Percentiles rank a stretch among this genome's conserved stretches.
These are phyloP conservation scores for Calameuta pallipes DNA, from an alignment of 2,888 invertebrate genomes.

Conservation along the genomic window DNA sequence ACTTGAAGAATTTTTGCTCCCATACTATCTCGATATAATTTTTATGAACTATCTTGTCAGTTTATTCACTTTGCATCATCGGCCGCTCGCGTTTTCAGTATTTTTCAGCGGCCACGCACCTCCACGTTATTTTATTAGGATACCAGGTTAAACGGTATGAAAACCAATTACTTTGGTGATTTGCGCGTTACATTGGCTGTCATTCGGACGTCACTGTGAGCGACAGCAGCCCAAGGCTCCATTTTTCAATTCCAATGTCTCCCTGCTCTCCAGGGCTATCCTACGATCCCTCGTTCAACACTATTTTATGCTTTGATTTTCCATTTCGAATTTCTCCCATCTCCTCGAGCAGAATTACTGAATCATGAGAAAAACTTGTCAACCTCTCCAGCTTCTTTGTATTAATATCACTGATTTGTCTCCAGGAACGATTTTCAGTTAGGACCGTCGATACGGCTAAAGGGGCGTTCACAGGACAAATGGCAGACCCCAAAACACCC, in stretches of 20 bases:
- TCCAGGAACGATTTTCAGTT: conserved; percentile 35
- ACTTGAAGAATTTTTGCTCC: not conserved
- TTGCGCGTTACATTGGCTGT: conserved; percentile 62
- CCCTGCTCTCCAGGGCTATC: conserved; percentile 24
- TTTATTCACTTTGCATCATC: not conserved
- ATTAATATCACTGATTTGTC: conserved; percentile 61
- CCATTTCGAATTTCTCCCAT: not conserved
- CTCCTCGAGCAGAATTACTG: not conserved
- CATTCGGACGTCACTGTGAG: conserved; percentile 59
- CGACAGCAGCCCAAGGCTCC: conserved; percentile 59
- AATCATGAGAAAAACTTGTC: not conserved
- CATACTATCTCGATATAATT: not conserved
- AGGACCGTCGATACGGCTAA: conserved; percentile 13
- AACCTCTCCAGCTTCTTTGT: not conserved
- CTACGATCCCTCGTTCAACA: not conserved
- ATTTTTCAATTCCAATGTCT: conserved; percentile 62
- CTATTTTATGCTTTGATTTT: not conserved
- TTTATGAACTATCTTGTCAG: not conserved
- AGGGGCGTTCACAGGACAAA: conserved; percentile 34
- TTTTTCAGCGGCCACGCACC: not conserved
- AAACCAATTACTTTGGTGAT: conserved; percentile 52
- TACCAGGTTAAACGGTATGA: conserved; percentile 44
- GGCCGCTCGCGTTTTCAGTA: not conserved
- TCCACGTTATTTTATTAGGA: not conserved
- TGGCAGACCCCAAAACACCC: conserved; percentile 54